Evolutionary conservation across 2,888 invertebrate species (phyloP), one percentile per base, ranked within the genome.

Genomic region (Ormyrus thymus): DNA sequence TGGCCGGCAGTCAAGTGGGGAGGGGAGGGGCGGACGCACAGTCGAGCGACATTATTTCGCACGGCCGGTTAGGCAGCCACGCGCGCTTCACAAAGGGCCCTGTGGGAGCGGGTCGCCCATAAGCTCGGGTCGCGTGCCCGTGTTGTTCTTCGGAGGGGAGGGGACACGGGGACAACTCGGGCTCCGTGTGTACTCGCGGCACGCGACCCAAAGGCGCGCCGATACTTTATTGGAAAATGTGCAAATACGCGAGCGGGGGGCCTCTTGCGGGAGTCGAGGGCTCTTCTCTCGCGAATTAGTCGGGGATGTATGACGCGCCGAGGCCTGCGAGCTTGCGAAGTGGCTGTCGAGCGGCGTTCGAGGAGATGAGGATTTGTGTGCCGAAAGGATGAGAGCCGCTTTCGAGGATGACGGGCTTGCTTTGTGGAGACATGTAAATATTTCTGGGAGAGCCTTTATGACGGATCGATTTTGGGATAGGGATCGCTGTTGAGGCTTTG

Each of bases 211-310:
- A 84, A 89, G 86, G 79, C 83, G 82, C 85, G 84, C 15, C 29
- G 15, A 29, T 46, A 84, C 88, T 89, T 89, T 89, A 89, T 89
- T 89, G 88, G 85, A 87, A 89, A 88, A 87, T 86, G 89, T 87
- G 87, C 84, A 87, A 87, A 87, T 85, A 87, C 68, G 53, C 70
- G 51, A n/a, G n/a, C n/a, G n/a, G n/a, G n/a, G n/a, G n/a, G n/a
- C n/a, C n/a, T n/a, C n/a, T n/a, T n/a, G n/a, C n/a, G n/a, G n/a
- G n/a, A n/a, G n/a, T n/a, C n/a, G n/a, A n/a, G n/a, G n/a, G n/a
- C n/a, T n/a, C n/a, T n/a, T n/a, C n/a, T n/a, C 68, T 62, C 56
- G 46, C 56, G 62, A 68, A 73, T 78, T 73, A 73, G 68, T 29
- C 53, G 15, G 29, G 29, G 29, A 29, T 4, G 29, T 3, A n/a